Percentiles rank a stretch among this genome's conserved stretches.
phyloP scores from a whole-genome alignment of 2,113 vertebrate species.

The Dryoscopus gambensis region DNA sequence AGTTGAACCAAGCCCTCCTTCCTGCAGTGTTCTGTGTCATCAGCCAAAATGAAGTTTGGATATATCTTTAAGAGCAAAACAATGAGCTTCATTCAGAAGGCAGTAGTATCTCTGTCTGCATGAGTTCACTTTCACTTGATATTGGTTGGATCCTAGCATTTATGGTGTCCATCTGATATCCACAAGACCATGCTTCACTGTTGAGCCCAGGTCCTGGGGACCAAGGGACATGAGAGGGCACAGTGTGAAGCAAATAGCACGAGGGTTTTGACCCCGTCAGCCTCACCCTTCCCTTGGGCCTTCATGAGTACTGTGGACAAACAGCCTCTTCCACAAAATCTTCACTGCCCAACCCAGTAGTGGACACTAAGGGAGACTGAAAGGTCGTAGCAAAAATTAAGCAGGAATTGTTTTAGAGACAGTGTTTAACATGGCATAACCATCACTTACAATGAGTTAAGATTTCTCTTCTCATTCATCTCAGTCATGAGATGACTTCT shows the following conservation, averaged over 20 bases:
- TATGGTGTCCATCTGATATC: background rate
- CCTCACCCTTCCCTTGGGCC: background rate
- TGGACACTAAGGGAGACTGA: background rate
- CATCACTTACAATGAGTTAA: background rate
- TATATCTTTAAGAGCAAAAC: constrained; percentile 15
- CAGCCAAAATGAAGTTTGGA: background rate
- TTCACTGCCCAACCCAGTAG: background rate
- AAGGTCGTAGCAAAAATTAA: background rate
- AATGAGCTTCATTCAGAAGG: constrained; percentile 1
- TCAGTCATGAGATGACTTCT: background rate
- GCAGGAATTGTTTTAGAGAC: background rate
- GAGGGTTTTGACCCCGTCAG: background rate
- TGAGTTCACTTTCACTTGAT: background rate
- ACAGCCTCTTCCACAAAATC: background rate
- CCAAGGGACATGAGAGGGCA: background rate
- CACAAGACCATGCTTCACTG: background rate
- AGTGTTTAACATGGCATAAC: background rate
- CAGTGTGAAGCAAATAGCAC: background rate
- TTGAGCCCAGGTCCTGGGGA: background rate
- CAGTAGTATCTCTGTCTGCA: background rate
- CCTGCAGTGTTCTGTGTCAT: background rate
- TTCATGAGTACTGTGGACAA: background rate
- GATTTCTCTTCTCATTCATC: background rate
- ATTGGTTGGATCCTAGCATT: background rate
- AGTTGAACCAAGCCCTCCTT: background rate